Percentiles rank a stretch among this genome's conserved stretches.
phyloP scores from a whole-genome alignment of 37 sponge, comb jelly and placozoan genomes.

The Geodia barretti region DNA sequence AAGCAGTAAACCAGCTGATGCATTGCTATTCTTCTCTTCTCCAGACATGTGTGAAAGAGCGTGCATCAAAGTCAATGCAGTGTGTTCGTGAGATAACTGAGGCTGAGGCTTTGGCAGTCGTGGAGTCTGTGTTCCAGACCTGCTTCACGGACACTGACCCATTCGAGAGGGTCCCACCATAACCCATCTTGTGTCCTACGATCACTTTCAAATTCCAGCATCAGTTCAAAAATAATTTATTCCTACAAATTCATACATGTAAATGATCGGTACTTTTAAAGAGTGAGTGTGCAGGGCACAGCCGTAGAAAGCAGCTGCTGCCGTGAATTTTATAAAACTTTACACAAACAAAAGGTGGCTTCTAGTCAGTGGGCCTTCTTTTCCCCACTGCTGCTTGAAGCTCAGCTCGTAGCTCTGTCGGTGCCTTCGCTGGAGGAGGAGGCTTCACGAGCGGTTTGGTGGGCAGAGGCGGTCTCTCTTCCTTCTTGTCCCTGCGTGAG shows the following conservation, averaged over 20 bases:
- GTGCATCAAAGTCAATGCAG: constrained; percentile 77
- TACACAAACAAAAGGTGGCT: too few relatives aligned
- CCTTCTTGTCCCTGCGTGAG: neutral
- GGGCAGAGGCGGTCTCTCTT: neutral
- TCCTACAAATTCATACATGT: too few relatives aligned
- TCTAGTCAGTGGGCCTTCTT: too few relatives aligned
- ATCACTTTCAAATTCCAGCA: too few relatives aligned
- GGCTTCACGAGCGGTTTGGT: constrained; percentile 2
- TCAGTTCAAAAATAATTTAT: too few relatives aligned
- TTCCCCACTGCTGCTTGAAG: too few relatives aligned
- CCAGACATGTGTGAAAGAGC: constrained; percentile 80
- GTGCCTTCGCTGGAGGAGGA: constrained; percentile 15
- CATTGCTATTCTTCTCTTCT: neutral
- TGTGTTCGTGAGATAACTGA: constrained; percentile 74
- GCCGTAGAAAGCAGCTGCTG: too few relatives aligned
- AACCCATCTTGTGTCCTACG: constrained; percentile 3
- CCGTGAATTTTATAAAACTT: too few relatives aligned
- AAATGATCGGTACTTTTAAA: too few relatives aligned
- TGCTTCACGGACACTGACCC: constrained; percentile 88
- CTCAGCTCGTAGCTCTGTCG: too few relatives aligned
- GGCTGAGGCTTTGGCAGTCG: constrained; percentile 65
- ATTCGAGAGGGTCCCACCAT: constrained; percentile 91
- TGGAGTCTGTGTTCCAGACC: constrained; percentile 79
- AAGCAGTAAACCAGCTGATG: neutral
- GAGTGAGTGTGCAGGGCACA: too few relatives aligned